These are phyloP conservation scores for Scomberomorus guttatus DNA, from an alignment of 2,797 vertebrate genomes.

Conservation along the genomic window DNA sequence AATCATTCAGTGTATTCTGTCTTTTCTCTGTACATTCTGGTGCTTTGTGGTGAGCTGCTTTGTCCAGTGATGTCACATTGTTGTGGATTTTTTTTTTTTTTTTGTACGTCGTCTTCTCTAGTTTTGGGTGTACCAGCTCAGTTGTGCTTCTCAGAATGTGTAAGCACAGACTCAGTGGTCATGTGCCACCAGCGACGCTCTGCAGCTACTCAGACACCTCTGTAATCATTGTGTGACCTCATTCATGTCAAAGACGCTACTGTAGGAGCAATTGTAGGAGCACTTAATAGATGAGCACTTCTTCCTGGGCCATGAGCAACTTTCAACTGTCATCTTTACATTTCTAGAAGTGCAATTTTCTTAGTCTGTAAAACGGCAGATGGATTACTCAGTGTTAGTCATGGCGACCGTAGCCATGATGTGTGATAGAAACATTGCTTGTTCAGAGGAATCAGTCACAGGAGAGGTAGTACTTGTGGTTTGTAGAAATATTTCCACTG, in stretches of 20 bases:
- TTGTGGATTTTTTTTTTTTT: slow-evolving; percentile 40
- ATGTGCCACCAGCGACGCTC: slow-evolving; percentile 57
- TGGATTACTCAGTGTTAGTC: slow-evolving; percentile 60
- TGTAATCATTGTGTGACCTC: slow-evolving; percentile 52
- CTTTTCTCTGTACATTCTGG: slow-evolving; percentile 68
- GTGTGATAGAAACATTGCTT: slow-evolving; percentile 62
- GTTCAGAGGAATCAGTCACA: slow-evolving; percentile 47
- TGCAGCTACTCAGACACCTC: slow-evolving; percentile 51
- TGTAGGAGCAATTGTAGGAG: slow-evolving; percentile 46
- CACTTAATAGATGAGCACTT: slow-evolving; percentile 53
- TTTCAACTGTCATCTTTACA: slow-evolving; percentile 58
- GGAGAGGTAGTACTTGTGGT: slow-evolving; percentile 68
- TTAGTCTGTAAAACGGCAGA: slow-evolving; percentile 57
- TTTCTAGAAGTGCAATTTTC: slow-evolving; percentile 73
- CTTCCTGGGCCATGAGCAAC: slow-evolving; percentile 37
- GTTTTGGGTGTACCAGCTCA: slow-evolving; percentile 48
- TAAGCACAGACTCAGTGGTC: slow-evolving; percentile 56
- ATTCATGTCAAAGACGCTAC: slow-evolving; percentile 51
- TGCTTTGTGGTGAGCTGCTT: slow-evolving; percentile 75
- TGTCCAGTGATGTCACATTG: slow-evolving; percentile 69
- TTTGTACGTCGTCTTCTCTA: slow-evolving; percentile 23
- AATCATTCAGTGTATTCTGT: slow-evolving; percentile 52
- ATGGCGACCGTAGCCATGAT: slow-evolving; percentile 39
- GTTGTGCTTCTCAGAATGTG: slow-evolving; percentile 60
- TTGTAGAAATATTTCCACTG: slow-evolving; percentile 71